phyloP scores from a whole-genome alignment of 2,113 vertebrate genomes.

The Siniperca chuatsi region DNA sequence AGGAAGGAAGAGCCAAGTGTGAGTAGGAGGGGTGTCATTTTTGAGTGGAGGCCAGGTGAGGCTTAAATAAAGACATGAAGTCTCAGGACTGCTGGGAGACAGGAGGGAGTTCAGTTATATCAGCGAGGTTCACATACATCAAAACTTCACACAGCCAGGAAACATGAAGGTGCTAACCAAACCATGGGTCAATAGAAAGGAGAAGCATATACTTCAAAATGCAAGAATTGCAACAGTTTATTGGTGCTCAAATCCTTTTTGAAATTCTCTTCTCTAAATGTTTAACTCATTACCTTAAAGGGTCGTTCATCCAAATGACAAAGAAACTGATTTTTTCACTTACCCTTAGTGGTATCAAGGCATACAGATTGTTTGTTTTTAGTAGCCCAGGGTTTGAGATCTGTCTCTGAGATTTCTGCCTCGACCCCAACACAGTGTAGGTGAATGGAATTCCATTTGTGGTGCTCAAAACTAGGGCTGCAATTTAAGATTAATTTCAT shows the following conservation, averaged over 20 bases:
- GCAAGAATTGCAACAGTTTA: background rate
- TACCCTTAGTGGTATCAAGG: background rate
- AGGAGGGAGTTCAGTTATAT: background rate
- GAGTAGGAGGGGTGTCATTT: conserved; percentile 49
- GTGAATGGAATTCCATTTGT: background rate
- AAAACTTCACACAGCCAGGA: conserved; percentile 11
- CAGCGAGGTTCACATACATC: conserved; percentile 2
- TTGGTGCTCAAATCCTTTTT: background rate
- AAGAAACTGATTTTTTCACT: background rate
- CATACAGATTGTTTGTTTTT: background rate
- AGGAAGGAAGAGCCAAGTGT: conserved; percentile 40
- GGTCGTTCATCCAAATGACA: background rate
- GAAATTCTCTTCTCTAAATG: background rate
- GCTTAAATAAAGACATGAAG: conserved; percentile 49
- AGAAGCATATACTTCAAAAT: background rate
- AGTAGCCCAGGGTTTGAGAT: background rate
- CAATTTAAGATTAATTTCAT: no score
- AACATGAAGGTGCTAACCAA: conserved; percentile 3
- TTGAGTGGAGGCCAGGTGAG: conserved; percentile 46
- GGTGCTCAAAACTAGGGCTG: background rate
- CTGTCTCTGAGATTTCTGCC: background rate
- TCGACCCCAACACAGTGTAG: background rate
- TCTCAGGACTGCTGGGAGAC: conserved; percentile 21
- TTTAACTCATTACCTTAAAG: background rate
- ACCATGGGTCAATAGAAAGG: conserved; percentile 9